Conservation (phyloP, 2,797 vertebrate species). For the Cirrhinus molitorella region DNA sequence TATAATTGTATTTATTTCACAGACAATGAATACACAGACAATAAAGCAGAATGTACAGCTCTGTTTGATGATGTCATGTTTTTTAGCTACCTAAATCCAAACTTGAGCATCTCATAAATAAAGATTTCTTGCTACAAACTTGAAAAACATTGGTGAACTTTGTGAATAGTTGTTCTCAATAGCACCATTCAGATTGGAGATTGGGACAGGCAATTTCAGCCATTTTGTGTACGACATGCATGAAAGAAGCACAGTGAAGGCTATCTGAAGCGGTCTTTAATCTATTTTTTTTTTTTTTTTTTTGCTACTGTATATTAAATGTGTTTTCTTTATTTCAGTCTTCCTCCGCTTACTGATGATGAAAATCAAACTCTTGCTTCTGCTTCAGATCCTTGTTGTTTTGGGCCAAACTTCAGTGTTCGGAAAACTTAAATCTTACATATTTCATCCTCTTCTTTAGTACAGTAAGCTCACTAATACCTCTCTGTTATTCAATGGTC, state of each 20-base stretch:
- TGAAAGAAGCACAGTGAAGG: not conserved
- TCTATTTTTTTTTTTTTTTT: no score
- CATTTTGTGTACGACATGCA: not conserved
- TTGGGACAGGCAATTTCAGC: not conserved
- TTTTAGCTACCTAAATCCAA: not conserved
- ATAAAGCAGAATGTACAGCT: not conserved
- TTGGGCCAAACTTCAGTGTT: conserved; percentile 20
- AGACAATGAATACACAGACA: not conserved
- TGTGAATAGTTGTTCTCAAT: not conserved
- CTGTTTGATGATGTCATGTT: not conserved
- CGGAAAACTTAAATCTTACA: conserved; percentile 37
- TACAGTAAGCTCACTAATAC: conserved; percentile 8
- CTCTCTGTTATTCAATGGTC: conserved; percentile 44
- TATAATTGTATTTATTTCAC: no score
- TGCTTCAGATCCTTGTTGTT: conserved; percentile 16
- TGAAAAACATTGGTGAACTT: not conserved
- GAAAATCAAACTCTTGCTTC: not conserved
- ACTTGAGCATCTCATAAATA: not conserved
- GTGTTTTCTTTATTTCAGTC: not conserved
- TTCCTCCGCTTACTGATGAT: not conserved
- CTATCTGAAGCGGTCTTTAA: not conserved
- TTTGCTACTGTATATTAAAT: not conserved
- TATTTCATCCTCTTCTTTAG: conserved; percentile 34
- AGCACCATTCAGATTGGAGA: not conserved
- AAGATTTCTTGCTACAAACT: not conserved